Evolutionary conservation across 1,140 invertebrate genomes (phyloP).

Genomic region (Vanessa atalanta): DNA sequence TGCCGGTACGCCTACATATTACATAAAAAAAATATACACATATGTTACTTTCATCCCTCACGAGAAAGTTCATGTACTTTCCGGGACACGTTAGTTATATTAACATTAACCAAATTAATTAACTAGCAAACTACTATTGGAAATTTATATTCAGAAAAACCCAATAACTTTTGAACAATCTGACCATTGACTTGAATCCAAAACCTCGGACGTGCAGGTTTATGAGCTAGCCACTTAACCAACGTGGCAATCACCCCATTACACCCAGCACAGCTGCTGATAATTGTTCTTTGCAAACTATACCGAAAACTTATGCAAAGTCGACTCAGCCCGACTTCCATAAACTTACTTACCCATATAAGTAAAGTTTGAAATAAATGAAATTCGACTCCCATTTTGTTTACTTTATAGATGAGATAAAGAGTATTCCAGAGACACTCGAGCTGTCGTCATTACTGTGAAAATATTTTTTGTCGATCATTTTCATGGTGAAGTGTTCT

Average conservation of each 20-base stretch:
- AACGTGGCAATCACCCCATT: neutral
- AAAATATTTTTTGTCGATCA: conserved; percentile 31
- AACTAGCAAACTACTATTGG: too few species aligned
- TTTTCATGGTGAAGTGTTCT: conserved; percentile 27
- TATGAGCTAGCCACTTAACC: too few species aligned
- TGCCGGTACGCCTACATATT: too few species aligned
- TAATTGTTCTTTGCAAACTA: neutral
- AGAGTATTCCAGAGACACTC: conserved; percentile 27
- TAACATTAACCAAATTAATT: too few species aligned
- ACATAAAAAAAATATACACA: too few species aligned
- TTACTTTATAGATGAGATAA: conserved; percentile 21
- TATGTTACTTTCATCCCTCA: too few species aligned
- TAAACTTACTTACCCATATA: neutral
- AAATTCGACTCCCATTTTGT: neutral
- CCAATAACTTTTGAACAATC: too few species aligned
- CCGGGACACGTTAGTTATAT: too few species aligned
- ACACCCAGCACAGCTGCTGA: neutral
- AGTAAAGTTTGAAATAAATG: neutral
- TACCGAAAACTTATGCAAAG: conserved; percentile 2
- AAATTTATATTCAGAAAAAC: too few species aligned
- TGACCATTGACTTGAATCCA: too few species aligned
- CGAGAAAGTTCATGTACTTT: too few species aligned
- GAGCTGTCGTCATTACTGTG: conserved; percentile 25
- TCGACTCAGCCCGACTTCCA: neutral
- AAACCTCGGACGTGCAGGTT: too few species aligned